Evolutionary conservation across 2,888 invertebrate genomes (phyloP).

Genomic region (Sinodicranocentrus sp.): DNA sequence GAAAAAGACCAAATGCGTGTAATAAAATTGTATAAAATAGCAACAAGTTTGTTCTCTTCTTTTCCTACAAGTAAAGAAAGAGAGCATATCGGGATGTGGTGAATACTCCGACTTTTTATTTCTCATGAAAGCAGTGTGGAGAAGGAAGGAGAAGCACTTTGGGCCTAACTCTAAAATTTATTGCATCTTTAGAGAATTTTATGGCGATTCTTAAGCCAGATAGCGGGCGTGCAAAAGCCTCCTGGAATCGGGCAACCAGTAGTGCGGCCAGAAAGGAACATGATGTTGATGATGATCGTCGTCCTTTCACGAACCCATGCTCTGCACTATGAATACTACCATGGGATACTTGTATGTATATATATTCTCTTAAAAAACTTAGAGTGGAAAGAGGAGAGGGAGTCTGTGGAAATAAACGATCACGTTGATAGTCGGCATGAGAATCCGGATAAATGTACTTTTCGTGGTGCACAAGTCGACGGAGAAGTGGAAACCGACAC

Average conservation of each 20-base stretch:
- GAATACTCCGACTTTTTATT: slow-evolving; percentile 37
- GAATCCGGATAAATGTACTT: slow-evolving; percentile 53
- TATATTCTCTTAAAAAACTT: not conserved
- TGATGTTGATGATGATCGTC: slow-evolving; percentile 28
- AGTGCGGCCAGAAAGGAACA: slow-evolving; percentile 12
- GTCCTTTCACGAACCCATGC: not conserved
- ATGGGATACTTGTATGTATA: too few relatives aligned
- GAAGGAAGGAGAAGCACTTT: slow-evolving; percentile 44
- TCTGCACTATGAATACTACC: too few relatives aligned
- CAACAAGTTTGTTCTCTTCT: slow-evolving; percentile 52
- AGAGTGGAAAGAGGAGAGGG: too few relatives aligned
- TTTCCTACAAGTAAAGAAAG: slow-evolving; percentile 20
- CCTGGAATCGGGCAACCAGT: slow-evolving; percentile 4
- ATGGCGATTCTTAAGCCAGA: slow-evolving; percentile 65
- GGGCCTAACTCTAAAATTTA: slow-evolving; percentile 65
- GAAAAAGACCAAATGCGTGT: not conserved
- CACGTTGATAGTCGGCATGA: slow-evolving; percentile 55
- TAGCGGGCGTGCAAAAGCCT: slow-evolving; percentile 47
- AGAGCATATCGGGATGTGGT: slow-evolving; percentile 4
- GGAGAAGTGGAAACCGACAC: not conserved
- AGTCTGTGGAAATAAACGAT: slow-evolving; percentile 43
- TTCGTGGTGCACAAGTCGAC: slow-evolving; percentile 15
- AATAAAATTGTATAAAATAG: slow-evolving; percentile 41
- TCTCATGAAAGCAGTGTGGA: too few relatives aligned
- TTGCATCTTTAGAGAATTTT: slow-evolving; percentile 67